A percentile compares a stretch with the other conserved stretches of the same genome.
These are phyloP conservation scores for Hybos culiciformis DNA, from an alignment of 2,888 invertebrate genomes.

Conservation along the genomic window DNA sequence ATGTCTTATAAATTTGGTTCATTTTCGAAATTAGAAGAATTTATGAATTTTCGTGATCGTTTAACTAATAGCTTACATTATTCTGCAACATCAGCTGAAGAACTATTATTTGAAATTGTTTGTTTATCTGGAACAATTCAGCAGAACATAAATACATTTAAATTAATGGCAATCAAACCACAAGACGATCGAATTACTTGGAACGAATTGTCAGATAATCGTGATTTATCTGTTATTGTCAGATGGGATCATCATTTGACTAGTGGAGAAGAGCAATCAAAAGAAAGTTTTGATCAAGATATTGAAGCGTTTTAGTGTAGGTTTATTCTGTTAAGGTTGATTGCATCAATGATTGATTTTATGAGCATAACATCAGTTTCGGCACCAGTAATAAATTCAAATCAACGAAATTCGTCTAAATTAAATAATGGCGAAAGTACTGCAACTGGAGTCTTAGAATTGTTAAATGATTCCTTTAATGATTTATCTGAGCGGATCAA, in stretches of 20 bases:
- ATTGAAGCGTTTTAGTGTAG: conserved; percentile 30
- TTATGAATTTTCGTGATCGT: conserved; percentile 69
- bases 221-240: conserved; percentile 57
- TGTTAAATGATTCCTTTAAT: conserved; percentile 28
- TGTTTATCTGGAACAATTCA: conserved; percentile 31
- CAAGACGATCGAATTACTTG: conserved; percentile 46
- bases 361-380: too few relatives aligned
- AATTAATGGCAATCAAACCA: conserved; percentile 45
- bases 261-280: conserved; percentile 22
- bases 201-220: conserved; percentile 54
- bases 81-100: conserved; percentile 49
- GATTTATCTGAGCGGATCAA: conserved; percentile 28
- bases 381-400: too few relatives aligned
- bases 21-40: conserved; percentile 81
- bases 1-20: conserved; percentile 90
- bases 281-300: conserved; percentile 31
- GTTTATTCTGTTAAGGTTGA: conserved; percentile 27
- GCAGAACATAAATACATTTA: conserved; percentile 39
- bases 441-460: conserved; percentile 15
- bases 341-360: conserved; percentile 30
- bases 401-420: conserved; percentile 19
- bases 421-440: neutral
- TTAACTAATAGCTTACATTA: conserved; percentile 72
- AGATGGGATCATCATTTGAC: conserved; percentile 49
- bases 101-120: conserved; percentile 54